phyloP scores from a whole-genome alignment of 2,888 invertebrate genomes.

The Sarcophaga rosellei region DNA sequence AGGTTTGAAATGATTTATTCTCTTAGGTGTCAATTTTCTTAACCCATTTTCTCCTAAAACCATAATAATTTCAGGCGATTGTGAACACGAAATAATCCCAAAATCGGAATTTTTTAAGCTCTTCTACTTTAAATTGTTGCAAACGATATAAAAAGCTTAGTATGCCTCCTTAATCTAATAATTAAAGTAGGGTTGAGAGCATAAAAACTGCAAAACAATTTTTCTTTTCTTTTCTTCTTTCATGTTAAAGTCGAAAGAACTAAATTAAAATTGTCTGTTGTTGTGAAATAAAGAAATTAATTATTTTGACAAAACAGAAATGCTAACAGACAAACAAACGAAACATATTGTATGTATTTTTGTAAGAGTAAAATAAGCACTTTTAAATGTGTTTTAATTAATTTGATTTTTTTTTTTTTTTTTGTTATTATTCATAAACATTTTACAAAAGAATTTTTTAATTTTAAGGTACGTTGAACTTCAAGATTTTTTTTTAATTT shows the following conservation, averaged over 20 bases:
- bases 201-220: constrained; percentile 2
- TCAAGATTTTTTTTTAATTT: background rate
- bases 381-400: constrained; percentile 16
- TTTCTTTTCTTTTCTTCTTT: background rate
- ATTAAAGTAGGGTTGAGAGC: background rate
- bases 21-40: no score
- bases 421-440: background rate
- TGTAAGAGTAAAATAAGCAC: background rate
- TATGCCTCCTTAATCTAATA: no score
- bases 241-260: constrained; percentile 22
- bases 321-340: background rate
- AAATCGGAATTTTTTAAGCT: no score
- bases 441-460: constrained; percentile 52
- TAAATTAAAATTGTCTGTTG: constrained; percentile 18
- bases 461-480: constrained; percentile 42
- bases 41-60: no score
- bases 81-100: no score
- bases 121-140: no score
- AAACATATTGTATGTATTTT: background rate
- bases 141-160: no score
- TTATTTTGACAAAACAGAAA: background rate
- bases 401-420: background rate
- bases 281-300: constrained; percentile 33
- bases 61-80: no score
- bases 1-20: no score